A percentile compares a stretch with the other conserved stretches of the same genome.
phyloP scores from a whole-genome alignment of 2,888 invertebrate species.

The Drosophila differens region DNA sequence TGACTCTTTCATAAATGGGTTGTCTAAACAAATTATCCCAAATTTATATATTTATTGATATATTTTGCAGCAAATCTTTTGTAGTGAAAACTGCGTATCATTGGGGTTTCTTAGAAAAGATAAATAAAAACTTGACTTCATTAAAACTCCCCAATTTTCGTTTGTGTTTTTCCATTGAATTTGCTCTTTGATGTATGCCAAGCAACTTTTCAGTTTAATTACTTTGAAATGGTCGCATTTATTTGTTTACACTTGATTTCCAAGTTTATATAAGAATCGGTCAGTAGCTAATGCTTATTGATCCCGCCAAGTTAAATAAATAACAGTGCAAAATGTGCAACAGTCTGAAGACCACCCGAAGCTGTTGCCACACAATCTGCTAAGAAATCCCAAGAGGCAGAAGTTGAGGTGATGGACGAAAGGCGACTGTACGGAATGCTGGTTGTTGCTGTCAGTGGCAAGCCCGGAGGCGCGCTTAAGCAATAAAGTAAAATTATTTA shows the following conservation, averaged over 20 bases:
- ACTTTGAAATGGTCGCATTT: constrained; percentile 26
- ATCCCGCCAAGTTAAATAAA: constrained; percentile 57
- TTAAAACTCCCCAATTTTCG: constrained; percentile 5
- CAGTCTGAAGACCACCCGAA: constrained; percentile 47
- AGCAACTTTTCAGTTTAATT: constrained; percentile 10
- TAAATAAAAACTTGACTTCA: constrained; percentile 3
- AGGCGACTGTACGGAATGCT: constrained; percentile 2
- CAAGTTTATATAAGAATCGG: constrained; percentile 4
- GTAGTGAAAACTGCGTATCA: background rate
- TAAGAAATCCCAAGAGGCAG: constrained; percentile 28
- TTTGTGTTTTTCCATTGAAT: constrained; percentile 5
- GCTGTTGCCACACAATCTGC: constrained; percentile 28
- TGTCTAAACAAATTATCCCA: background rate
- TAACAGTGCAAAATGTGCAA: constrained; percentile 58
- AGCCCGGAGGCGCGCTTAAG: constrained; percentile 42
- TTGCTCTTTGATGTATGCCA: constrained; percentile 17
- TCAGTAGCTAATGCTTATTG: constrained; percentile 20
- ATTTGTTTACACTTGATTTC: constrained; percentile 40
- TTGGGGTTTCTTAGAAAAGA: constrained; percentile 1
- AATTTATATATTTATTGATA: no score
- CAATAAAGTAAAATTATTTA: constrained; percentile 77
- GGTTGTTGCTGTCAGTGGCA: constrained; percentile 10
- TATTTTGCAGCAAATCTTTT: background rate
- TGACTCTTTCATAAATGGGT: background rate
- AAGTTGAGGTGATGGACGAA: constrained; percentile 3